phyloP scores from a whole-genome alignment of 2,797 vertebrate species.

The Graptemys geographica region DNA sequence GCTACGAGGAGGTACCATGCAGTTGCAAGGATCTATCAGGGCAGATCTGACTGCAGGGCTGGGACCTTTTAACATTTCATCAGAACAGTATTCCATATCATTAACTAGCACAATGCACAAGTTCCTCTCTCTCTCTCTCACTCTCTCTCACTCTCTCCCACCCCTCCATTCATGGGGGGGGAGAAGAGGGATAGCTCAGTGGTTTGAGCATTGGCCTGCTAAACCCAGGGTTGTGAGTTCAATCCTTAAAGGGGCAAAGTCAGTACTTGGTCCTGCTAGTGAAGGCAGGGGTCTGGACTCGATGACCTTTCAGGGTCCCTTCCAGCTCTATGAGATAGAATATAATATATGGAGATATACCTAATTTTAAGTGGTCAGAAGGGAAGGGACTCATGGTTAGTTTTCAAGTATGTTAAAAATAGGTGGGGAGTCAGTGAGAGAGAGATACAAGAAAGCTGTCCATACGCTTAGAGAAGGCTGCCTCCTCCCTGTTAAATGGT shows the following conservation, averaged over 20 bases:
- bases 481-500: background rate
- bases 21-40: background rate
- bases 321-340: no score
- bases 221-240: no score
- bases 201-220: no score
- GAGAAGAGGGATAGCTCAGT: no score
- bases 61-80: background rate
- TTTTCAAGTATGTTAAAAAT: background rate
- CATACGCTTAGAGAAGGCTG: background rate
- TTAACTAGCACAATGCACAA: background rate
- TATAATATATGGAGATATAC: no score
- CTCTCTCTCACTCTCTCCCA: no score
- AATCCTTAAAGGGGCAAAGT: no score
- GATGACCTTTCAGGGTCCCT: no score
- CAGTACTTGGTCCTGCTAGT: no score
- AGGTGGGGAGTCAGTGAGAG: background rate
- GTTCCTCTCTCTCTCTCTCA: background rate
- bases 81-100: background rate
- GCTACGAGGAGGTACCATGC: rapidly evolving
- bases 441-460: background rate
- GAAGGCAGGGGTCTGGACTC: no score
- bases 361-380: background rate
- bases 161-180: background rate
- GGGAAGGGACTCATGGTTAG: no score
- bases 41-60: background rate